A percentile compares a stretch with the other conserved stretches of the same genome.
phyloP scores from a whole-genome alignment of 2,113 vertebrate genomes.

The Eubucco bourcierii region DNA sequence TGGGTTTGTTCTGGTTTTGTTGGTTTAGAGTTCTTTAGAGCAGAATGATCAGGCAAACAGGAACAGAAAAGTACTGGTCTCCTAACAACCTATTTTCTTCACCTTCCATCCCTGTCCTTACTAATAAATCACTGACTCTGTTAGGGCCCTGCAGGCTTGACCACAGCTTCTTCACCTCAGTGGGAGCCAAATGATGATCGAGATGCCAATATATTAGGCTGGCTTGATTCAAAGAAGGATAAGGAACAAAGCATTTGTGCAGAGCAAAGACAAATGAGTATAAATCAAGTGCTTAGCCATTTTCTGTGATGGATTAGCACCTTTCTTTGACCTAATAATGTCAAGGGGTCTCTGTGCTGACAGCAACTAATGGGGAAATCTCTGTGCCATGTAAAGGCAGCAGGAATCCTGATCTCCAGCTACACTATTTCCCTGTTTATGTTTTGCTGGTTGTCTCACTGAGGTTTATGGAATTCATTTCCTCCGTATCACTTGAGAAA shows the following conservation, averaged over 20 bases:
- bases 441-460: not conserved
- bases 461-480: not conserved
- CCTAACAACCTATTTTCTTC: conserved; percentile 8
- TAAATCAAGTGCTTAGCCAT: conserved; percentile 26
- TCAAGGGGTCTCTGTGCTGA: conserved; percentile 40
- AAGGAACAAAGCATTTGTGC: conserved; percentile 62
- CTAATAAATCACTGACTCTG: conserved; percentile 57
- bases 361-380: conserved; percentile 23
- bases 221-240: conserved; percentile 30
- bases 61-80: not conserved
- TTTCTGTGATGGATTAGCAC: conserved; percentile 58
- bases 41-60: not conserved
- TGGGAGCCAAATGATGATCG: conserved; percentile 69
- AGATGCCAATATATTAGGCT: conserved; percentile 67
- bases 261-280: conserved; percentile 29
- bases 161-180: conserved; percentile 55
- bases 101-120: conserved; percentile 17
- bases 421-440: not conserved
- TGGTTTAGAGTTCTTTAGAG: not conserved
- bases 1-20: not conserved
- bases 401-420: not conserved
- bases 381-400: not conserved
- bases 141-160: conserved; percentile 18
- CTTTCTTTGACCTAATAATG: conserved; percentile 60
- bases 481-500: not conserved